Base-by-base conservation (phyloP, 2,888 invertebrate species). In the Sialis fuliginosa region DNA sequence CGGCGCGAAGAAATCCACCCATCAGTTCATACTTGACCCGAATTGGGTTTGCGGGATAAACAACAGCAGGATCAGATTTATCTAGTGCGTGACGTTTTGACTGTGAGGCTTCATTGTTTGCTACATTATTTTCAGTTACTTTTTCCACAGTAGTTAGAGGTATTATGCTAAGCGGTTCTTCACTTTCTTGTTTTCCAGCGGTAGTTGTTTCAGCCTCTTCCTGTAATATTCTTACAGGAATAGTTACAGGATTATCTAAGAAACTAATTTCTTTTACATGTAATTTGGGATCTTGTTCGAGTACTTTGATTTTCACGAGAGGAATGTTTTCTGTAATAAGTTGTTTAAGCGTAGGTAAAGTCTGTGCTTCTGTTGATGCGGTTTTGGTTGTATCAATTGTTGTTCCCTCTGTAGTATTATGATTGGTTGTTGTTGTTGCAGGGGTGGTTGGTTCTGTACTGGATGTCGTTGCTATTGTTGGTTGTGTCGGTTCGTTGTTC, bases 291-390 rank as follows among this genome's bases (percentile, higher is more conserved):
- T 42, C 37, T 42, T 34, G 10, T 8, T 42, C 30, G 33, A 35
- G 12, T 8, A 47, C 10, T 47, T 34, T n/a, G 6, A 33, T 40
- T 5, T 31, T 12, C 30, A 42, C 52, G 59, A 1, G 68, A 66
- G 6, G 62, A 53, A 50, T 68, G 68, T 12, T 62, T 59, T 7
- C 64, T 51, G 56, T 66, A 68, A 13, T 9, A 22, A 41, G 6
- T 46, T 42, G 64, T 56, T 10, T 64, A 65, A 68, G 59, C 52
- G 69, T 63, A 30, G 67, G 66, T 49, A 70, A 68, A 6, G 64
- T 57, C 22, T 22, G 22, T 22, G 22, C 22, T 22, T 22, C 22
- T 22, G 22, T 22, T 22, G 22, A 22, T 22, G 22, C 22, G 22
- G 22, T 22, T 22, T 22, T 22, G 22, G 22, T 22, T 22, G 22